Evolutionary conservation across 1,140 invertebrate species (phyloP), one percentile per base, ranked within the genome.

Genomic region (Drosophila mauritiana): DNA sequence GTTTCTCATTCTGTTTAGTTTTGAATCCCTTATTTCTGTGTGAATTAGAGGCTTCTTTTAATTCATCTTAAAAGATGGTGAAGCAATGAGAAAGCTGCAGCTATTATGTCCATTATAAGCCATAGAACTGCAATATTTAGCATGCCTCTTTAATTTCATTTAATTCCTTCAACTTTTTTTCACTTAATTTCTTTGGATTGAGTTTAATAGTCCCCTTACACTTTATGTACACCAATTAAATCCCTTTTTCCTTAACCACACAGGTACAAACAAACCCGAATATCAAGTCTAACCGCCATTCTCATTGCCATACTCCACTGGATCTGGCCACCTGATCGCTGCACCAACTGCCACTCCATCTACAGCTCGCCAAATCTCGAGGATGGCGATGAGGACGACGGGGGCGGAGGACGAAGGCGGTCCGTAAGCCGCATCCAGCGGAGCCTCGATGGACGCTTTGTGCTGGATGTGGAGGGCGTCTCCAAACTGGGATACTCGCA

Each of bases 251-350:
- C 31, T 36, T 12, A 11, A 91, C 80, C 86, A 0, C 10, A 53
- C 93, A 97, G 97, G 97, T 95, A 96, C 96, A 96, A 96, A 95
- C 95, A 96, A 96, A 95, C 96, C 96, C 94, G 97, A 97, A 95
- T 97, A 97, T 96, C 97, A 96, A 96, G 96, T 97, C 93, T 97
- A 95, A 92, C 83, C 62, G 96, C 94, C 92, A 94, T 95, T 75
- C 95, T 95, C 88, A 94, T 95, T 67, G 93, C 93, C 55, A 95
- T 92, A 62, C 62, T 92, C 37, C 92, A 95, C 90, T 95, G 95
- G 95, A 94, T 95, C 79, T 95, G 95, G 95, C 95, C 95, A 75
- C 93, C 93, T 78, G 94, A 95, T 83, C 94, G 95, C 61, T 95
- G 95, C 92, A 93, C 94, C 51, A 92, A 92, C 77, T 92, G 92